phyloP scores from a whole-genome alignment of 2,888 invertebrate genomes.

The Ectemnius continuus region DNA sequence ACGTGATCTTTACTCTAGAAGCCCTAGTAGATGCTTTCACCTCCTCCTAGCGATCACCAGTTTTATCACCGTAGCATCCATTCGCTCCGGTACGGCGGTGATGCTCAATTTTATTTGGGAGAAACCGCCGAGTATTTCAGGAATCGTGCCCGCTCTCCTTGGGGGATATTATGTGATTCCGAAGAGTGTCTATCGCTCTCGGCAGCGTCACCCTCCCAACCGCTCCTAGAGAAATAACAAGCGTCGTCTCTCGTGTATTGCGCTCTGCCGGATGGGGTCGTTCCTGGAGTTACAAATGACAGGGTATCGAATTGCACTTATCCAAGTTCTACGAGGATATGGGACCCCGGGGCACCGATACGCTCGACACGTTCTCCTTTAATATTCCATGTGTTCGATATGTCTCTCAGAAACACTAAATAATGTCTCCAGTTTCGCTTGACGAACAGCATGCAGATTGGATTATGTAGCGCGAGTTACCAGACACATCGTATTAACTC shows the following conservation, averaged over 20 bases:
- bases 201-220: conserved; percentile 29
- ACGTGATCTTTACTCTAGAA: conserved; percentile 41
- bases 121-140: conserved; percentile 70
- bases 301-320: conserved; percentile 52
- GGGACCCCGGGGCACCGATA: neutral
- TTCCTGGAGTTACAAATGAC: conserved; percentile 36
- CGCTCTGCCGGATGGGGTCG: conserved; percentile 41
- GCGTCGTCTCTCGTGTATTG: conserved; percentile 48
- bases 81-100: conserved; percentile 32
- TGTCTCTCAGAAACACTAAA: neutral
- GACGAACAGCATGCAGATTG: neutral
- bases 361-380: conserved; percentile 11
- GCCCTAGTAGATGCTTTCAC: no score
- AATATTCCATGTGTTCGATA: neutral
- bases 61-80: conserved; percentile 45
- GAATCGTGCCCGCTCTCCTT: conserved; percentile 63
- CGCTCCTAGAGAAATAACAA: conserved; percentile 53
- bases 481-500: neutral
- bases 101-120: conserved; percentile 69
- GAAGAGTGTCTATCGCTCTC: conserved; percentile 38
- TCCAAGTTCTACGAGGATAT: conserved; percentile 46
- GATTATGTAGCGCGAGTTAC: neutral
- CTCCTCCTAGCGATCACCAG: conserved; percentile 1
- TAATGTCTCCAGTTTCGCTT: neutral
- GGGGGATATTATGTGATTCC: conserved; percentile 74